Base-by-base conservation (phyloP, 30 jellyfish, hydroid and myxozoan species). In the Calvadosia cruxmelitensis region DNA sequence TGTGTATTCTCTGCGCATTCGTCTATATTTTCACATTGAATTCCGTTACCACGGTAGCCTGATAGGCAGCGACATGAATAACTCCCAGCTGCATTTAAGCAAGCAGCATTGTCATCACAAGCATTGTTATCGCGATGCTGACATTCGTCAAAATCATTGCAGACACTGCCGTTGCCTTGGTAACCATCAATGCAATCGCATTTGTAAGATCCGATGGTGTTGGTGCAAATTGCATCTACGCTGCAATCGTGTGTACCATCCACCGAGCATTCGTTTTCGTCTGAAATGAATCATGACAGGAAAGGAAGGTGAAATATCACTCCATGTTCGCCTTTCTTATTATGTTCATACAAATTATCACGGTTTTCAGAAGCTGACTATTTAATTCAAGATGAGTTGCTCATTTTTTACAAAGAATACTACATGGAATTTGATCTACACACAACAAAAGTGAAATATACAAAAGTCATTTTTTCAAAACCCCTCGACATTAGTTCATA, bases 131-230 rank as follows among this genome's bases (percentile, higher is more conserved):
- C 33, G 24, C 78, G 68, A 10, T 16, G 26, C 27, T 25, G 32
- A 57, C 86, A 76, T 67, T 76, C 86, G 50, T 76, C 74, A 0
- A 31, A 25, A 49, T 76, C 86, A 26, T 3, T n/a, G 69, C 96
- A 86, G 27, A 2, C 5, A 27, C 29, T 13, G 27, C 96, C 96
- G 48, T 79, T 49, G 26, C 96, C 96, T 25, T 50, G 34, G 71
- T 67, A 86, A 34, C 96, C 96, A 0, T 32, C 50, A 1, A 36
- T 36, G 49, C 96, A 86, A 24, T 63, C 23, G 33, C 85, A 75
- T 2, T 13, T 24, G 52, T 63, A 75, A 16, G 63, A 15, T 2
- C 85, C 85, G 49, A 24, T 50, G 63, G 71, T 63, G 50, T 75
- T 75, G 0, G 16, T 12, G 33, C 85, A 75, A 0, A 20, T 35